Percentiles rank a stretch among this genome's conserved stretches.
phyloP scores from a whole-genome alignment of 2,797 vertebrate genomes.

The Prionace glauca region DNA sequence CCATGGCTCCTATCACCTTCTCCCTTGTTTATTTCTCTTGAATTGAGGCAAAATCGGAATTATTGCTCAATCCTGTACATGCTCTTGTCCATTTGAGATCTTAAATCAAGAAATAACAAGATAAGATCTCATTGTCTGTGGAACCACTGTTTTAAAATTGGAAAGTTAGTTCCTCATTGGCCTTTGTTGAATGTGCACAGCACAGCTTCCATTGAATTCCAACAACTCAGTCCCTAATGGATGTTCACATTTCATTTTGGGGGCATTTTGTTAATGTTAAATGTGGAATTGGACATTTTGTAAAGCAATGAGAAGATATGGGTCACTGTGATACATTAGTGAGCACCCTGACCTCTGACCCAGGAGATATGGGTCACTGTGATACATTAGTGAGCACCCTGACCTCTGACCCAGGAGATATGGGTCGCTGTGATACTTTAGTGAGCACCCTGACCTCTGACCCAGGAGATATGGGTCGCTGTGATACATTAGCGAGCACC shows the following conservation, averaged over 20 bases:
- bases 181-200: background rate
- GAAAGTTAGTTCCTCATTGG: background rate
- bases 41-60: background rate
- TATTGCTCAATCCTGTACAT: background rate
- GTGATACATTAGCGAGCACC: too few species aligned
- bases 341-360: background rate
- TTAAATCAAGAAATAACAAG: background rate
- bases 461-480: too few species aligned
- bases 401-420: too few species aligned
- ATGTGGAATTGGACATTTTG: background rate
- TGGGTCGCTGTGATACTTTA: too few species aligned
- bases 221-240: background rate
- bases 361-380: background rate
- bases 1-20: background rate
- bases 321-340: background rate
- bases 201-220: background rate
- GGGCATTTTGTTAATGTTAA: background rate
- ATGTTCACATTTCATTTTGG: background rate
- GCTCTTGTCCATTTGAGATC: background rate
- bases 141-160: background rate
- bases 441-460: too few species aligned
- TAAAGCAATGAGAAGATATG: background rate
- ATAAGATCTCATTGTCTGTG: background rate
- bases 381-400: background rate
- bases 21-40: background rate